phyloP scores from a whole-genome alignment of 2,797 vertebrate genomes.

The Artibeus lituratus region DNA sequence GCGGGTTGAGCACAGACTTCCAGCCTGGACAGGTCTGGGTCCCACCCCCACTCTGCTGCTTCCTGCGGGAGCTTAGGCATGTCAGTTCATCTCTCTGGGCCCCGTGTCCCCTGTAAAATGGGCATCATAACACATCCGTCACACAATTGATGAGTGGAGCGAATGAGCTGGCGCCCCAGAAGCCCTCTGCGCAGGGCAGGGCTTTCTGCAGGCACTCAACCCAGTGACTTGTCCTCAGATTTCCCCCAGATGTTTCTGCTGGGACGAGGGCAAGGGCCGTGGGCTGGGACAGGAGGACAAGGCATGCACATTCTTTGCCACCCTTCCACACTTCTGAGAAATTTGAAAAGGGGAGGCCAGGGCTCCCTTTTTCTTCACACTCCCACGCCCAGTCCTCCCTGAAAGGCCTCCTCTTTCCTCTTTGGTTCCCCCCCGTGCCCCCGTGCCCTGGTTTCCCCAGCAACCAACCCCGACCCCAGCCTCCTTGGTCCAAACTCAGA shows the following conservation, averaged over 20 bases:
- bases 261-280: not conserved
- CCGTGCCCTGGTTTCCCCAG: too few relatives aligned
- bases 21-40: not conserved
- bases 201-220: not conserved
- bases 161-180: not conserved
- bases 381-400: not conserved
- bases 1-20: not conserved
- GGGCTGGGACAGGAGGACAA: accelerated
- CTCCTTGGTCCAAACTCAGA: not conserved
- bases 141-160: accelerated
- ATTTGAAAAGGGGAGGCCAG: not conserved
- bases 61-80: not conserved
- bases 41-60: not conserved
- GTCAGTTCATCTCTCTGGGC: not conserved
- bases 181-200: accelerated
- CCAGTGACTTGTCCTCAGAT: accelerated
- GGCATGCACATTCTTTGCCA: not conserved
- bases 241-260: accelerated
- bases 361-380: accelerated
- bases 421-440: not conserved
- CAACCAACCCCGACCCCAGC: not conserved
- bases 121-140: not conserved
- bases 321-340: not conserved
- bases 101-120: not conserved
- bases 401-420: not conserved